Conservation (phyloP, 1,140 invertebrate species). For the Pseudomyrmex flavicornis region DNA sequence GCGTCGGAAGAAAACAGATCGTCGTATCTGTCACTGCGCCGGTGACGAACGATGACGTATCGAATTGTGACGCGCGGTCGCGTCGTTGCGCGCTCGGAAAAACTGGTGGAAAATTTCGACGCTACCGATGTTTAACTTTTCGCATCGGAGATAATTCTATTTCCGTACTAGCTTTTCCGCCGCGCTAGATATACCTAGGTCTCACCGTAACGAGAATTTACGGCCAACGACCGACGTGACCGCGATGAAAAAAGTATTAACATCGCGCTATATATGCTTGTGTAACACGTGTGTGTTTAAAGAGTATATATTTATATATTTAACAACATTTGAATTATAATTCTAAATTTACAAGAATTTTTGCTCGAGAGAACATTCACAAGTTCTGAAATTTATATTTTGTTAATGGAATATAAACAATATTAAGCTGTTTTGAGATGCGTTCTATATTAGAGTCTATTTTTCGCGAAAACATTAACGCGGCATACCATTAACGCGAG, state of each 20-base stretch:
- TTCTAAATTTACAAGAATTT: background rate
- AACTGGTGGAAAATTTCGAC: conserved; percentile 33
- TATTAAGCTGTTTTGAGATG: background rate
- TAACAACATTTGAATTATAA: background rate
- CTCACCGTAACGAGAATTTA: conserved; percentile 27
- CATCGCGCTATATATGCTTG: background rate
- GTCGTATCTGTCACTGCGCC: conserved; percentile 3
- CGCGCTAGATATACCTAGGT: background rate
- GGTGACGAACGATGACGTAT: conserved; percentile 28
- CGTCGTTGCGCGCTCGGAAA: conserved; percentile 7
- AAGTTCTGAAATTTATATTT: background rate
- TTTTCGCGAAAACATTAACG: conserved; percentile 27
- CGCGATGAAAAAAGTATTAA: conserved; percentile 18
- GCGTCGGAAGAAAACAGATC: conserved; percentile 42
- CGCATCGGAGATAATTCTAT: conserved; percentile 9
- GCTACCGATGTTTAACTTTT: conserved; percentile 32
- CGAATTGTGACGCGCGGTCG: conserved; percentile 22
- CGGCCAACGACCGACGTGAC: background rate
- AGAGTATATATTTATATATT: background rate
- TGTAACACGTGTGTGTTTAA: background rate
- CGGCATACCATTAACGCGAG: background rate
- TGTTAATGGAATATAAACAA: background rate
- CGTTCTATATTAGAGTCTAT: background rate
- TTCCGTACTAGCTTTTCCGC: conserved; percentile 1
- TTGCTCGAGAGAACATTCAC: background rate